Percentiles rank a stretch among this genome's conserved stretches.
These are phyloP conservation scores for Gryllus bimaculatus DNA, from an alignment of 1,140 invertebrate genomes.

Conservation along the genomic window DNA sequence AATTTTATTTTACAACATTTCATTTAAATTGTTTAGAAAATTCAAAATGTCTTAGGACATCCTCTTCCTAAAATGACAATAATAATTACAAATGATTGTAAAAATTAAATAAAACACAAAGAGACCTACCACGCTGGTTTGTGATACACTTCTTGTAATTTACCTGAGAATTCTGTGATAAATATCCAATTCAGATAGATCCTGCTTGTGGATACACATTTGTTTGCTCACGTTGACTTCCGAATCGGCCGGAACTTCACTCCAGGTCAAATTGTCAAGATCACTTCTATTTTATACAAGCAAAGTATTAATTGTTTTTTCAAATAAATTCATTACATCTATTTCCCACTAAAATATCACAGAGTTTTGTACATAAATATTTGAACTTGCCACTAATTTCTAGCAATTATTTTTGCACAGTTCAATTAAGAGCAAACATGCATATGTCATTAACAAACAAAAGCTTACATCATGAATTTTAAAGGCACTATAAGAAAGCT, in stretches of 20 bases:
- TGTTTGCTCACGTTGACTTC: conserved; percentile 86
- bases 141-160: conserved; percentile 16
- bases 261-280: conserved; percentile 89
- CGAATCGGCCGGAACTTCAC: conserved; percentile 79
- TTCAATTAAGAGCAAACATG: no score
- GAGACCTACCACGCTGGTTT: no score
- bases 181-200: conserved; percentile 93
- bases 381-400: neutral
- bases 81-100: no score
- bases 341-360: neutral
- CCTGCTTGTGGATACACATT: conserved; percentile 94
- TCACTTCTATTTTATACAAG: conserved; percentile 47
- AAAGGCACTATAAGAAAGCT: conserved; percentile 79
- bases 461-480: conserved; percentile 64
- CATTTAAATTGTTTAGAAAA: no score
- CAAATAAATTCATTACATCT: neutral
- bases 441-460: neutral
- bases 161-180: conserved; percentile 91
- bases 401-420: no score
- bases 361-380: neutral
- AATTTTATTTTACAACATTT: no score
- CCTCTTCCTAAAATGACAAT: no score
- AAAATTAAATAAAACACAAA: no score
- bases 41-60: no score
- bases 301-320: conserved; percentile 23